Base-by-base conservation (phyloP, 2,113 vertebrate species). In the Nesogale talazaci region DNA sequence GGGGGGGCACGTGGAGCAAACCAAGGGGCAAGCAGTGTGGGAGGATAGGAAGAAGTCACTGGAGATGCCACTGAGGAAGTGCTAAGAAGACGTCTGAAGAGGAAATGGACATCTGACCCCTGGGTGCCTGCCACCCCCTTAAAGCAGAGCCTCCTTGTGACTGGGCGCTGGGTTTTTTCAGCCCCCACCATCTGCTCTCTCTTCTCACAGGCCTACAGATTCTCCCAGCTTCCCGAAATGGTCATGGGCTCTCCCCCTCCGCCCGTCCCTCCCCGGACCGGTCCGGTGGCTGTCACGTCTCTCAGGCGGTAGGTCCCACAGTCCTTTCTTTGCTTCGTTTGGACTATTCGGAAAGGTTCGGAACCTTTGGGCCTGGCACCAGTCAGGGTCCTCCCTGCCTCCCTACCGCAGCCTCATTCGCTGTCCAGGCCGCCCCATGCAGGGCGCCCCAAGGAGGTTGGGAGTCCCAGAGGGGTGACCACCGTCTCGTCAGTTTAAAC, bases 141-240 rank as follows among this genome's bases (percentile, higher is more conserved):
- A 31, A 40, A 17, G 29, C 67, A 56, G 29, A 72, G 34, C 14
- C 27, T 31, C 0, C 65, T 34, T 67, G 46, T n/a, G 27, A 79
- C 12, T 59, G 0, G 6, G 16, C 15, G 1, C 63, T 40, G 29
- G 34, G 19, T 52, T 74, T 90, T 85, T 87, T 89, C 57, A 8
- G 76, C 17, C 80, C 42, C 20, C 34, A 72, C 70, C 74, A 0
- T 79, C 89, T 92, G 29, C 42, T 70, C 59, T 96, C 76, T 96
- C 80, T 94, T 75, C 92, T 75, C 52, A 72, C 96, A 99, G 99
- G 99, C 99, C 88, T 99, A 99, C 96, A 98, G 99, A 96, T 99
- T 99, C 98, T 99, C 99, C 85, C 99, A 99, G 98, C 99, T 99
- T 96, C 99, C 99, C 87, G 99, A 99, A 96, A 99, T 99, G 99